phyloP scores from a whole-genome alignment of 2,797 vertebrate genomes.

The Pogoniulus pusillus region DNA sequence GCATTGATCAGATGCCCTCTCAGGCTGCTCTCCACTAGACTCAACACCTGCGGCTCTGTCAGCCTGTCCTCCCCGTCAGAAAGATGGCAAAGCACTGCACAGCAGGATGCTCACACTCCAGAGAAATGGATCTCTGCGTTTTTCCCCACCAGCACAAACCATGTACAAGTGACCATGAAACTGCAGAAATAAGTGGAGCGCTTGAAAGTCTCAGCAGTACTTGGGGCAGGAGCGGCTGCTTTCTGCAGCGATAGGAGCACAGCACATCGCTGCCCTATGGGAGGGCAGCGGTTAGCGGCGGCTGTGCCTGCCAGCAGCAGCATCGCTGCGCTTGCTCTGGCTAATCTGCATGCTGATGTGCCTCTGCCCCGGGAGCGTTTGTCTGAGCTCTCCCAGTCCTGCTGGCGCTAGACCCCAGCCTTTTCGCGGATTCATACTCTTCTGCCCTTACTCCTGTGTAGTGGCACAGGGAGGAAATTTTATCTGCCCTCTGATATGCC shows the following conservation, averaged over 20 bases:
- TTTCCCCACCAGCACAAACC: neutral
- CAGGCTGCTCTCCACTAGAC: too few species aligned
- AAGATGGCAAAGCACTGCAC: too few species aligned
- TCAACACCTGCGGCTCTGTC: too few species aligned
- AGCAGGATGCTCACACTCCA: too few species aligned
- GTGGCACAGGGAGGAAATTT: neutral
- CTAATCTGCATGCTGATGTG: conserved; percentile 37
- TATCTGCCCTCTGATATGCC: neutral
- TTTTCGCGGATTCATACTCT: neutral
- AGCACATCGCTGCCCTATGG: conserved; percentile 6
- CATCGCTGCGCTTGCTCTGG: conserved; percentile 29
- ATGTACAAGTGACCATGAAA: neutral
- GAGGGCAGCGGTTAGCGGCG: conserved; percentile 27
- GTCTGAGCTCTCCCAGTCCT: conserved; percentile 1
- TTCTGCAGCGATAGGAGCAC: neutral
- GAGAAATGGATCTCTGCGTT: neutral
- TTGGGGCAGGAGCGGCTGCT: neutral
- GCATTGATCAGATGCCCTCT: too few species aligned
- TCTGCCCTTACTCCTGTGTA: neutral
- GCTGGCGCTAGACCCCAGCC: neutral
- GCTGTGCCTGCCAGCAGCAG: conserved; percentile 44
- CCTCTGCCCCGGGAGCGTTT: neutral
- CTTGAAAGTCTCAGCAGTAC: neutral
- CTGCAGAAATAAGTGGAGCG: neutral
- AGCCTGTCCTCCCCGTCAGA: too few species aligned